A percentile compares a stretch with the other conserved stretches of the same genome.
Conservation (phyloP, 1,140 invertebrate genomes). For the Ptiloglossa arizonensis region DNA sequence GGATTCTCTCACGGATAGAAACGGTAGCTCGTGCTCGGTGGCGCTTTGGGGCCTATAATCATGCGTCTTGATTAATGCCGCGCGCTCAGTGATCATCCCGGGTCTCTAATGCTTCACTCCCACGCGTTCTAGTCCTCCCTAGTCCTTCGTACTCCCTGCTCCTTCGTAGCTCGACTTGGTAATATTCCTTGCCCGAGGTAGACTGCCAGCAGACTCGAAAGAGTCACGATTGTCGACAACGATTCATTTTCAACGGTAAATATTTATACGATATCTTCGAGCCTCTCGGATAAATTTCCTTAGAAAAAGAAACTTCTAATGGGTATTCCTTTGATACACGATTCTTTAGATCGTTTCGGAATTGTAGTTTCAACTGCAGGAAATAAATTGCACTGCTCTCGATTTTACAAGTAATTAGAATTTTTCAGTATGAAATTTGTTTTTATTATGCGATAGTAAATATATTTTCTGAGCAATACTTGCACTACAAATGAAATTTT, state of each 20-base stretch:
- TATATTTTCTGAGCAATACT: no score
- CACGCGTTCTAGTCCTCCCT: slow-evolving; percentile 68
- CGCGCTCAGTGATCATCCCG: slow-evolving; percentile 80
- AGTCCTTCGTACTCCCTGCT: slow-evolving; percentile 59
- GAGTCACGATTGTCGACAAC: not conserved
- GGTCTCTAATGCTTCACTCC: slow-evolving; percentile 76
- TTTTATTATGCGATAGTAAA: no score
- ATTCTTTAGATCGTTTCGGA: no score
- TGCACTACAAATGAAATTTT: no score
- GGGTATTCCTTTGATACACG: no score
- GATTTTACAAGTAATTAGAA: no score
- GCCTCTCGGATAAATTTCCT: no score
- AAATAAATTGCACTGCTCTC: no score
- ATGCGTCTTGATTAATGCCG: slow-evolving; percentile 81
- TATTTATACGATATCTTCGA: not conserved
- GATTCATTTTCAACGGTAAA: not conserved
- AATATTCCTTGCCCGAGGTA: slow-evolving; percentile 68
- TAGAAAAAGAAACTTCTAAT: no score
- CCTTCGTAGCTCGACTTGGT: slow-evolving; percentile 73
- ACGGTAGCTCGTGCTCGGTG: slow-evolving; percentile 67
- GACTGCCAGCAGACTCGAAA: slow-evolving; percentile 49
- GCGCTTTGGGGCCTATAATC: slow-evolving; percentile 80
- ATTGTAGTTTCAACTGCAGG: no score
- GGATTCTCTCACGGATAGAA: slow-evolving; percentile 67
- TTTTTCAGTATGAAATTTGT: no score